These are phyloP conservation scores for Chlorodrepanis virens DNA, from an alignment of 2,113 vertebrate species.

Conservation along the genomic window DNA sequence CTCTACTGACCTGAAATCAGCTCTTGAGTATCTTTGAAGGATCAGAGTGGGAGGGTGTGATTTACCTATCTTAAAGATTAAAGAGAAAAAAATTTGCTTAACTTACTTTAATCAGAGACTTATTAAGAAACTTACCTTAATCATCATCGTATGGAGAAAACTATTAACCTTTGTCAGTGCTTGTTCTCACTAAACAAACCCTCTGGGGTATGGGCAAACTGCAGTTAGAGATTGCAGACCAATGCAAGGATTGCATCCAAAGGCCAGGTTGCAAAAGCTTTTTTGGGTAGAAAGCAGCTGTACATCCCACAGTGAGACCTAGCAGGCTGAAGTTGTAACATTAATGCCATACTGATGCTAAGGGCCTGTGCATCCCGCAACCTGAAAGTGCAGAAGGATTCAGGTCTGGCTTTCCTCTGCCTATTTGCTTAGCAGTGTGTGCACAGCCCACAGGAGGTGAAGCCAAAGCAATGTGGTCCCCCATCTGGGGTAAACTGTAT, in stretches of 20 bases:
- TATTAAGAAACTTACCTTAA: neutral
- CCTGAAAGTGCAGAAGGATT: neutral
- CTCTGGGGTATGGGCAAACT: neutral
- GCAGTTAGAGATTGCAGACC: neutral
- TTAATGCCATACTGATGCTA: neutral
- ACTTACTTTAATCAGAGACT: neutral
- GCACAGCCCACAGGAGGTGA: rapidly evolving
- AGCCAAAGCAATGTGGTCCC: neutral
- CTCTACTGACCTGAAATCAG: neutral
- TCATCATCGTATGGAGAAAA: constrained; percentile 9
- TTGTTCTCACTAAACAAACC: neutral
- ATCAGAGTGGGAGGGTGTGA: neutral
- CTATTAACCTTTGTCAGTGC: neutral
- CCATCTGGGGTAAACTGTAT: neutral
- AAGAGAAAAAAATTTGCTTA: constrained; percentile 16
- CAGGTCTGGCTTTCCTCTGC: neutral
- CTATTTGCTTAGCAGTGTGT: neutral
- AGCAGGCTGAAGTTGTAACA: neutral
- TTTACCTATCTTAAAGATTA: constrained; percentile 26
- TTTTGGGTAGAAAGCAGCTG: neutral
- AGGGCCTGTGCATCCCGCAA: neutral
- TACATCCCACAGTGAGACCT: neutral
- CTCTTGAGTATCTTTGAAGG: neutral
- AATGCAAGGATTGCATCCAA: neutral
- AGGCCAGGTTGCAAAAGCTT: neutral